Evolutionary conservation across 37 sponge, comb jelly and placozoan genomes (phyloP), one percentile per base, ranked within the genome.

Genomic region (Beroe forskalii): DNA sequence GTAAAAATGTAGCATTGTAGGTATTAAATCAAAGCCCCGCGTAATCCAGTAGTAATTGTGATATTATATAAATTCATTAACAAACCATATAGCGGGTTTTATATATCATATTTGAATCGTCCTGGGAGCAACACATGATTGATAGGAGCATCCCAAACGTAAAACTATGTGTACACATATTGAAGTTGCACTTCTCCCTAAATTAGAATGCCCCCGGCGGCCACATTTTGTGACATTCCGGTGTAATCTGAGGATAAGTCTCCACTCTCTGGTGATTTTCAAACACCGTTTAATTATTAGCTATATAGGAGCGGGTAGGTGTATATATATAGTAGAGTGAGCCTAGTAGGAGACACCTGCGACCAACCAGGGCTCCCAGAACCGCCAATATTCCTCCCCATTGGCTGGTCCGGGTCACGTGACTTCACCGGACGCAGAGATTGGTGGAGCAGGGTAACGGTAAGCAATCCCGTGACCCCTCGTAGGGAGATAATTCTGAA

Each of bases 251-350:
- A 69, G 72, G 72, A 69, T 69, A 32, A 69, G 32, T 69, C 72
- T 69, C 32, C 72, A 69, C 72, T 69, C 72, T 69, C 72, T 27
- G 72, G 12, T 69, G 72, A 69, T 69, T 69, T 69, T 69, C 72
- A 69, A 69, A 69, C 72, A 69, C 72, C 72, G 72, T 69, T 69
- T 69, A 69, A 69, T 69, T 69, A 69, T 69, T 69, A 69, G 12
- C 27, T 69, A 69, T 36, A 9, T 27, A 36, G 72, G 27, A 69
- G 33, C 72, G 38, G 72, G 72, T 69, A 69, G 28, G 14, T 14
- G 72, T 48, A 48, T 48, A 48, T 12, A 48, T 48, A 48, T 12
- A 6, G 12, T 48, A 48, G 55, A 48, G 55, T 48, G 55, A 48
- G 55, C 55, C 55, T 12, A 48, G 55, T 48, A 48, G 32, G 72